These are phyloP conservation scores for Yponomeuta plumbellus DNA, from an alignment of 2,888 invertebrate genomes.

Conservation along the genomic window DNA sequence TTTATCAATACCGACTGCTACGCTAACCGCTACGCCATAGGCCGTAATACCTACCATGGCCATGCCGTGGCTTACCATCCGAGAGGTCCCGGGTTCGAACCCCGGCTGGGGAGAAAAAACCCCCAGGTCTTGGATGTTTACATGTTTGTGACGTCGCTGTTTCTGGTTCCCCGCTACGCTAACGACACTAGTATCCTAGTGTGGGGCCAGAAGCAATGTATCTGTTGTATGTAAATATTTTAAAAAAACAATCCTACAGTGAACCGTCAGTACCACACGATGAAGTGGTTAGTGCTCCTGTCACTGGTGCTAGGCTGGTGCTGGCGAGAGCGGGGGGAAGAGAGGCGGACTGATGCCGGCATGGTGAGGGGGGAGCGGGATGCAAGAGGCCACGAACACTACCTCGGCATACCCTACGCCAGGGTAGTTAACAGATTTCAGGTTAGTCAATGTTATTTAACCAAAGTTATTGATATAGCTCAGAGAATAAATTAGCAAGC, in stretches of 20 bases:
- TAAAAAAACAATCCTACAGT: neutral
- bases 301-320: conserved; percentile 50
- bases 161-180: neutral
- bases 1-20: too few relatives aligned
- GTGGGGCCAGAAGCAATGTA: too few relatives aligned
- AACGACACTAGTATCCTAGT: too few relatives aligned
- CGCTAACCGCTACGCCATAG: too few relatives aligned
- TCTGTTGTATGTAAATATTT: too few relatives aligned
- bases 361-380: conserved; percentile 34
- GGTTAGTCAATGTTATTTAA: conserved; percentile 30
- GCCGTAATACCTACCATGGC: too few relatives aligned
- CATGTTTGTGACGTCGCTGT: neutral
- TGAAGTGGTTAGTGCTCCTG: conserved; percentile 51
- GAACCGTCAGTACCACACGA: neutral
- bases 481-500: too few relatives aligned
- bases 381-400: conserved; percentile 28
- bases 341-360: conserved; percentile 41
- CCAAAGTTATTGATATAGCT: too few relatives aligned
- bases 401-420: conserved; percentile 55
- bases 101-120: too few relatives aligned
- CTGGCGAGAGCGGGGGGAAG: conserved; percentile 49
- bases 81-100: too few relatives aligned
- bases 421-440: conserved; percentile 44
- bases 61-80: too few relatives aligned
- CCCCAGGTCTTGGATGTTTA: too few relatives aligned